Evolutionary conservation across 2,888 invertebrate species (phyloP), one percentile per base, ranked within the genome.

Genomic region (Pardosa pseudoannulata): DNA sequence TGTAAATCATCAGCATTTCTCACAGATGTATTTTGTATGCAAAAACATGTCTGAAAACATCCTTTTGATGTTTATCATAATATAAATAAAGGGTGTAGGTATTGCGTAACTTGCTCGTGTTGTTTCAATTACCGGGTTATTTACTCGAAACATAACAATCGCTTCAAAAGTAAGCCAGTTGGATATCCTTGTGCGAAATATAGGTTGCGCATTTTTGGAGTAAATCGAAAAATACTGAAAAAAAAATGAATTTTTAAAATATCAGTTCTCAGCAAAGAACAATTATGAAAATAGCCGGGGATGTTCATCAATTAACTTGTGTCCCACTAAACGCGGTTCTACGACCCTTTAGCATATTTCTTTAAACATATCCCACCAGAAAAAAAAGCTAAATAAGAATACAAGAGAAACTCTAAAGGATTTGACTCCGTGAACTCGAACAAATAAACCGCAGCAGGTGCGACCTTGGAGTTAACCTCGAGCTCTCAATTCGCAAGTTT

Each of bases 351-450:
- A 83, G 83, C 78, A 73, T 73, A 73, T 85, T 73, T 85, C 72
- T 65, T 62, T 50, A 78, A 85, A 79, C 83, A 79, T 85, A 79
- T 85, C 83, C 72, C 78, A 85, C 62, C 29, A 85, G 78, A 73
- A 85, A 64, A 36, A n/a, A 75, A 82, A 76, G 50, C 36, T 65
- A 76, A 76, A 29, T 76, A 82, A 27, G 64, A 76, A 78, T 46
- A 56, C 46, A 28, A 31, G 76, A 73, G 73, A 68, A 78, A 85
- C 36, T 78, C 56, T 73, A 27, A 72, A 79, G 71, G 73, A 85
- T 85, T 85, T 85, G 78, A 85, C 83, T 79, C 85, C 56, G 67
- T 86, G 85, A 86, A 79, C 85, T 79, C 79, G 85, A 79, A 75
- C 85, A 86, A 86, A 86, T 79, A 86, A 68, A 70, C 73, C 65